Evolutionary conservation across 2,113 vertebrate genomes (phyloP), one percentile per base, ranked within the genome.

Genomic region (Ictalurus furcatus): DNA sequence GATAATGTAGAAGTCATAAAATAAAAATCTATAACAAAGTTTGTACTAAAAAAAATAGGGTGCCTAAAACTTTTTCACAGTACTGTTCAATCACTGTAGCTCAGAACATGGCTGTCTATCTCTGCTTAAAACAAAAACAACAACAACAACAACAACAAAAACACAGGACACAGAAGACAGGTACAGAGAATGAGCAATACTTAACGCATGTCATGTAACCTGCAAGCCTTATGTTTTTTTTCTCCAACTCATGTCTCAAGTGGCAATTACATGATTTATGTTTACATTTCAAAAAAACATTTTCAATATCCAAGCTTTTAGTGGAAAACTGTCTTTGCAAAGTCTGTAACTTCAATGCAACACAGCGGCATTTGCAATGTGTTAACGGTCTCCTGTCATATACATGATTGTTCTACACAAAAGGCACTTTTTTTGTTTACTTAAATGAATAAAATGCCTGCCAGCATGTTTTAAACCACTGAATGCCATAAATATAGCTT

Each of bases 401-500:
- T 84, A 89, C 90, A 89, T 85, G 63, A 86, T 89, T 86, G 89
- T 89, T 88, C 89, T 91, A 74, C 79, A 87, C 71, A 78, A 89
- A 86, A 83, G 79, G 84, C 85, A 87, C 84, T 85, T 54, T 84
- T 91, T 44, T 44, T 88, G 48, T 85, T 91, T 91, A 65, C 84
- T 88, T 81, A 71, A 59, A 54, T 86, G 58, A 90, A 87, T 74
- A 84, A 88, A 90, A 88, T 81, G 91, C 91, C 92, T 92, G 92
- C 90, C 69, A 89, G 92, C 92, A 94, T 94, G 93, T 90, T 91
- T 90, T 90, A 61, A 92, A 91, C 73, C 84, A 86, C 91, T 91
- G 90, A 92, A 92, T 92, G 91, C 90, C 91, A 92, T 92, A 84
- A 83, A 91, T 93, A 90, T 88, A 92, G 88, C 91, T 93, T 93